Conservation (phyloP, 1,140 invertebrate genomes). For the Drosophila ohnishii region DNA sequence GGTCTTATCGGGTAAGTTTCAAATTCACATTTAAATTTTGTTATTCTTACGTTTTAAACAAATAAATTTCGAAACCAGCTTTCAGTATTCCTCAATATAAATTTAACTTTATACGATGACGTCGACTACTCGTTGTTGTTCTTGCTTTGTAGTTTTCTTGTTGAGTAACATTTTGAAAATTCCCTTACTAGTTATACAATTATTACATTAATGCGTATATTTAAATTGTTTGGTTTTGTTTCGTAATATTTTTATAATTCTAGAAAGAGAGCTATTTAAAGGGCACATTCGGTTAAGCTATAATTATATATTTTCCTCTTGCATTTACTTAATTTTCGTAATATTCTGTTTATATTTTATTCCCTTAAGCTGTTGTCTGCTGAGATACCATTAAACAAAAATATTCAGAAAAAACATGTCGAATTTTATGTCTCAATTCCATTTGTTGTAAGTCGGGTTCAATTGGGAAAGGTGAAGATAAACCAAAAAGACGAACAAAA, state of each 20-base stretch:
- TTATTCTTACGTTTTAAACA: constrained; percentile 35
- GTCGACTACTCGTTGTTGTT: constrained; percentile 71
- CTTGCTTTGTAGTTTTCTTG: constrained; percentile 34
- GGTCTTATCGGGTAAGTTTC: constrained; percentile 50
- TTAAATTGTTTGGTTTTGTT: constrained; percentile 55
- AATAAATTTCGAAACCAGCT: constrained; percentile 69
- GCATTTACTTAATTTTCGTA: constrained; percentile 40
- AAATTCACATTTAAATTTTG: constrained; percentile 60
- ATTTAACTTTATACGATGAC: constrained; percentile 68
- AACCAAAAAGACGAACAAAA: constrained; percentile 25
- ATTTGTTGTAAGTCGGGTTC: constrained; percentile 48
- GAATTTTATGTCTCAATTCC: constrained; percentile 73
- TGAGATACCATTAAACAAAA: constrained; percentile 22
- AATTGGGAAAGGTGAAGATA: background rate
- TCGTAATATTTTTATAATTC: constrained; percentile 63
- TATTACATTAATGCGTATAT: constrained; percentile 66
- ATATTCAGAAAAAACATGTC: constrained; percentile 7
- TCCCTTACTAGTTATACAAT: constrained; percentile 68
- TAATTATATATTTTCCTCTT: constrained; percentile 70
- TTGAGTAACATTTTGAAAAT: constrained; percentile 66
- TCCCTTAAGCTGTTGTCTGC: constrained; percentile 52
- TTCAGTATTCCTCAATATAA: constrained; percentile 66
- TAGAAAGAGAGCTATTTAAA: constrained; percentile 83
- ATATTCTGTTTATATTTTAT: constrained; percentile 55
- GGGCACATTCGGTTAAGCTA: constrained; percentile 84